Evolutionary conservation across 1,140 invertebrate species (phyloP).

Genomic region (Neodiprion pinetum): DNA sequence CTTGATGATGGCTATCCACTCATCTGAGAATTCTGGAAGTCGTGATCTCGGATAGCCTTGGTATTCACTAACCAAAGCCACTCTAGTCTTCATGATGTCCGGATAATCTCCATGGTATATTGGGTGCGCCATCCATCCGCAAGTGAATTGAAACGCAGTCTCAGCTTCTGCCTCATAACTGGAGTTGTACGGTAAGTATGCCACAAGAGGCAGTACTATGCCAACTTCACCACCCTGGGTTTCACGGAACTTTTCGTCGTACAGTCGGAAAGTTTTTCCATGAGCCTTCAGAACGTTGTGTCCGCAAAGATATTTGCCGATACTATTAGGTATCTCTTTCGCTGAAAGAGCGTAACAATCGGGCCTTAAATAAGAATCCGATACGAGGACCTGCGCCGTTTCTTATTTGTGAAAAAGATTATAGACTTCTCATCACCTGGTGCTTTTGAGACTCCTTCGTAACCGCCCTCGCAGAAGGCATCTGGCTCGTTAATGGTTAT

Average conservation of each 20-base stretch:
- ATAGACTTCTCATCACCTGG: slow-evolving; percentile 25
- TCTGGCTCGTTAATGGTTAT: slow-evolving; percentile 61
- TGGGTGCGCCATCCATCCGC: slow-evolving; percentile 70
- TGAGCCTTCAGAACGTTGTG: slow-evolving; percentile 66
- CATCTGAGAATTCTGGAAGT: slow-evolving; percentile 60
- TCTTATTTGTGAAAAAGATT: slow-evolving; percentile 45
- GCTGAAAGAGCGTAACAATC: slow-evolving; percentile 40
- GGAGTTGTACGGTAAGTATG: slow-evolving; percentile 29
- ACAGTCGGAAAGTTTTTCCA: slow-evolving; percentile 62
- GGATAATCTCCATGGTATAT: slow-evolving; percentile 72
- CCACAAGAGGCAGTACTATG: slow-evolving; percentile 27
- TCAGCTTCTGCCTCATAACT: slow-evolving; percentile 34
- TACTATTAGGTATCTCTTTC: slow-evolving; percentile 44
- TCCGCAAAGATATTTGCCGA: slow-evolving; percentile 61
- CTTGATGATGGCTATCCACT: slow-evolving; percentile 57
- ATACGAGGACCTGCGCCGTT: slow-evolving; percentile 47
- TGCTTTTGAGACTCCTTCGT: slow-evolving; percentile 15
- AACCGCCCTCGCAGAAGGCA: slow-evolving; percentile 52
- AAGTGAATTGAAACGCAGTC: slow-evolving; percentile 51
- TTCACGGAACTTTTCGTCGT: slow-evolving; percentile 67
- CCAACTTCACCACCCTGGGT: slow-evolving; percentile 63
- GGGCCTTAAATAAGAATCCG: not conserved
- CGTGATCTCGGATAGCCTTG: slow-evolving; percentile 63
- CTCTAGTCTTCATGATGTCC: slow-evolving; percentile 59
- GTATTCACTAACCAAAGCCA: slow-evolving; percentile 62